Base-by-base conservation (phyloP, 2,113 vertebrate species). In the Tupaia chinensis region DNA sequence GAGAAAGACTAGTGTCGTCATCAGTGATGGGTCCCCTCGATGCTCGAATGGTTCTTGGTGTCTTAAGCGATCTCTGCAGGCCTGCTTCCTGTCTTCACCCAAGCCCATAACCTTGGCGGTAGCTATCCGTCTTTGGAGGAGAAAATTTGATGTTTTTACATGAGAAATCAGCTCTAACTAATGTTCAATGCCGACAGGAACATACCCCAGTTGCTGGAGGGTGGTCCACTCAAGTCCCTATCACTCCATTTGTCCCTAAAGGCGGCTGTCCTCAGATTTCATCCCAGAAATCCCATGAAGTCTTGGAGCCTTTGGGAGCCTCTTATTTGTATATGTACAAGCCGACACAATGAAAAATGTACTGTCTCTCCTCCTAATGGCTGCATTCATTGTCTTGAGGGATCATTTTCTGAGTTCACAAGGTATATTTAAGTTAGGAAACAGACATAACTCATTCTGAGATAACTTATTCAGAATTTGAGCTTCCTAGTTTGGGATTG, bases 321-420 rank as follows among this genome's bases (percentile, higher is more conserved):
- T 32, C 16, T 13, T 10, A 0, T 63, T 1, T 56, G 69, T 44
- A 1, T 6, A 25, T n/a, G 13, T 15, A 56, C 14, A 22, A 34
- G 3, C 5, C 7, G n/a, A 10, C 1, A 7, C 9, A 29, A 1
- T 61, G 12, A 56, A 29, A 17, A 25, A 4, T 34, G 54, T 44
- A 0, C n/a, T 34, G 1, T 19, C 0, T 7, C 12, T 12, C 23
- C 1, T 9, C 0, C 9, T 44, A 13, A 20, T 32, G 54, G 12
- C 32, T 13, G 1, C 83, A 2, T 32, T 73, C 7, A 1, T 7
- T 34, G n/a, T 9, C 15, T 9, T 3, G 0, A 61, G 72, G 23
- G 54, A 72, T 74, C 56, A 20, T 9, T 53, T 90, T n/a, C 32
- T 34, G 27, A 13, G 25, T 15, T 2, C 19, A 5, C 6, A 44